Conservation (phyloP, 2,113 vertebrate genomes). For the Pogona vitticeps region DNA sequence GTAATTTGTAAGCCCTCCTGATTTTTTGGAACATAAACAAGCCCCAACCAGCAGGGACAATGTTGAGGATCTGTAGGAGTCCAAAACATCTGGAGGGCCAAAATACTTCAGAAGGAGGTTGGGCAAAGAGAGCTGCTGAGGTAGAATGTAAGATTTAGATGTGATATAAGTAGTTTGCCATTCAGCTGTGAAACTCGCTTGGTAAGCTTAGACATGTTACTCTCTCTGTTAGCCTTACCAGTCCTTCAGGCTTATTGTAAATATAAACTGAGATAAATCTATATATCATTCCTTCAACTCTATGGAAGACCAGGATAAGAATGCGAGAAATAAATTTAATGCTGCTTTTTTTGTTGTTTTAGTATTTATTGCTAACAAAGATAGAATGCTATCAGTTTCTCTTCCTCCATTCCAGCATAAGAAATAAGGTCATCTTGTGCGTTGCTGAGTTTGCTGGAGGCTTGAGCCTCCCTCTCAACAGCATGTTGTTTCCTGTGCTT, state of each 20-base stretch:
- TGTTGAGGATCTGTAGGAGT: not conserved
- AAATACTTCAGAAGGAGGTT: no score
- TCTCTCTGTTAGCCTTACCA: not conserved
- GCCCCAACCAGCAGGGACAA: no score
- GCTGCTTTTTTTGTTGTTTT: not conserved
- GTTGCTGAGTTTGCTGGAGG: not conserved
- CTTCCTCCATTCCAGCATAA: not conserved
- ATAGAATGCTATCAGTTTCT: not conserved
- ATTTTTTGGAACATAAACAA: not conserved
- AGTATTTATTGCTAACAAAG: not conserved
- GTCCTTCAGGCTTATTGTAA: not conserved
- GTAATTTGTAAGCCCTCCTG: no score
- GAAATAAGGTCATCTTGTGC: not conserved
- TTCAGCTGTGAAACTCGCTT: not conserved
- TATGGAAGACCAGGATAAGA: not conserved
- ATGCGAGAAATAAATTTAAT: not conserved
- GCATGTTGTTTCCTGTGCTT: slow-evolving; percentile 19
- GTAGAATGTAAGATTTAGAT: not conserved
- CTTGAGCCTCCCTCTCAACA: not conserved
- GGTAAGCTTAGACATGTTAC: not conserved
- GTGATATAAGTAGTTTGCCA: not conserved
- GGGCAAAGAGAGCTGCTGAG: not conserved
- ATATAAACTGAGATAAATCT: not conserved
- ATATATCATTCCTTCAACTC: no score
- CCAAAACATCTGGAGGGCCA: not conserved